Percentiles rank a stretch among this genome's conserved stretches.
These are phyloP conservation scores for Cebidichthys violaceus DNA, from an alignment of 2,113 vertebrate genomes.

Conservation along the genomic window DNA sequence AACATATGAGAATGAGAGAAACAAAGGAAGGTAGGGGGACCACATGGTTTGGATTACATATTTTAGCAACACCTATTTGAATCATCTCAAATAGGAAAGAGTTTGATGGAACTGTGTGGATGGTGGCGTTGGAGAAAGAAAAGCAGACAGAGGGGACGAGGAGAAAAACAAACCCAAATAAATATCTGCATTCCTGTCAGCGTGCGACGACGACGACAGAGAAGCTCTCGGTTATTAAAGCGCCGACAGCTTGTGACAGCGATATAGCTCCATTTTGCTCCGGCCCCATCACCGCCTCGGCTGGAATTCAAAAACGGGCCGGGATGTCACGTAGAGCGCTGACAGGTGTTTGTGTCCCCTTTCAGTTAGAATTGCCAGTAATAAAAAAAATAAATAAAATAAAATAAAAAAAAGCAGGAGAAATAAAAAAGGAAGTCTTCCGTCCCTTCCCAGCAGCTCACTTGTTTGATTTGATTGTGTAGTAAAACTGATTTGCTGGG, in stretches of 20 bases:
- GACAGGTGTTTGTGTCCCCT: conserved; percentile 57
- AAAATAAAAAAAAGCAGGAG: neutral
- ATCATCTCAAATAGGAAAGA: neutral
- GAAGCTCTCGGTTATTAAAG: conserved; percentile 68
- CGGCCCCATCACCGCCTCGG: conserved; percentile 39
- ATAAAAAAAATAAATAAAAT: no score
- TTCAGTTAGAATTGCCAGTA: conserved; percentile 19
- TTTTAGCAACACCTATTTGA: neutral
- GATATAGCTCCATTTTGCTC: conserved; percentile 62
- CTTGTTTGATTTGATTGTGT: conserved; percentile 27
- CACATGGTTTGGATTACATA: neutral
- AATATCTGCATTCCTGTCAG: conserved; percentile 63
- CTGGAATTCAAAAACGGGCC: conserved; percentile 60
- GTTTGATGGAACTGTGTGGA: neutral
- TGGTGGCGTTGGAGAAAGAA: neutral
- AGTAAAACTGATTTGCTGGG: conserved; percentile 30
- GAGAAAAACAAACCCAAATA: conserved; percentile 26
- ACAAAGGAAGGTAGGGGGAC: neutral
- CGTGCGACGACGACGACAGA: conserved; percentile 14
- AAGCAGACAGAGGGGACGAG: neutral
- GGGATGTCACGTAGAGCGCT: conserved; percentile 30
- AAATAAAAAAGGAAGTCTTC: neutral
- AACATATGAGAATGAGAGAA: neutral
- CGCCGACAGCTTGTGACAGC: conserved; percentile 67
- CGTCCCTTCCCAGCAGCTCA: conserved; percentile 9